Base-by-base conservation (phyloP, 2,888 invertebrate species). In the Entomobrya proxima region DNA sequence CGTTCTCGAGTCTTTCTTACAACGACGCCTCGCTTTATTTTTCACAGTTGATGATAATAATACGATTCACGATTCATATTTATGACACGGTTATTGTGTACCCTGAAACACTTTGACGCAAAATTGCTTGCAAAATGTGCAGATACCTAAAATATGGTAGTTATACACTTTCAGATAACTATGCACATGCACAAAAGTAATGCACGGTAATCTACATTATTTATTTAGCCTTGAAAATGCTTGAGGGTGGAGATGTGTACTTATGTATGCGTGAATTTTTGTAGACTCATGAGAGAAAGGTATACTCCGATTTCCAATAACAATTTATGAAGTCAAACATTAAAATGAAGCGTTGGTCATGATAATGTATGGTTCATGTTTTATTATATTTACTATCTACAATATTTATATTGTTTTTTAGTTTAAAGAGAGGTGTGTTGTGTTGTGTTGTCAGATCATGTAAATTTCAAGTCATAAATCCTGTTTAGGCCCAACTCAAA, bases 391-490 rank as follows among this genome's bases (percentile, higher is more conserved):
- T 72, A 47, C 67, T 21, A 13, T 67, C 24, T 9, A 58, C 30
- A 11, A 67, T 24, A 18, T 47, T 27, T 30, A 37, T 72, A 64
- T 64, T n/a, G 30, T 15, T 72, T 72, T 72, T 44, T 30, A 67
- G 82, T 50, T 76, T 64, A 83, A 67, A 67, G 76, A 76, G 75
- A 58, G 64, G 75, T 74, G 72, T 58, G 55, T 72, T 47, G 72
- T 47, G 52, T 52, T 47, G 75, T 81, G 52, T 79, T 79, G 79
- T 85, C 85, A 85, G 79, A 85, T 85, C 85, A 85, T 85, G 85
- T 85, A 85, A 85, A 85, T 85, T 75, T 79, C 78, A 72, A 84
- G 61, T 30, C 58, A 85, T 85, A 85, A 85, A 85, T 85, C 79
- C 85, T 85, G 79, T 75, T 79, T 75, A 79, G 78, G 35, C 74